A percentile compares a stretch with the other conserved stretches of the same genome.
Evolutionary conservation across 2,888 invertebrate genomes (phyloP).

Genomic region (Synergus japonicus): DNA sequence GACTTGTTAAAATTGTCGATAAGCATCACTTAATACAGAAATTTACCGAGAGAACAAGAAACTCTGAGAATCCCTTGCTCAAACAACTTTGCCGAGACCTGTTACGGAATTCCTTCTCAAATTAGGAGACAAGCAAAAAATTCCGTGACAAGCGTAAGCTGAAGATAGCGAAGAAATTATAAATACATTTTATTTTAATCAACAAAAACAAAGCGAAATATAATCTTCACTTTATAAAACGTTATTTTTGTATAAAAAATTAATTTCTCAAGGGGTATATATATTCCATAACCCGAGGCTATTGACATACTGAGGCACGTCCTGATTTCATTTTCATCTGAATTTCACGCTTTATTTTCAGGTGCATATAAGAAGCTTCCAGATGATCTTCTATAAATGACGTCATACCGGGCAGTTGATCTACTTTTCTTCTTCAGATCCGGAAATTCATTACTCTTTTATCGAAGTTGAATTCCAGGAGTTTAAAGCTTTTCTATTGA

Average conservation of each 20-base stretch:
- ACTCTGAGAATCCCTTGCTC: background rate
- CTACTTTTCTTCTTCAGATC: conserved; percentile 46
- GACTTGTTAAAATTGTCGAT: conserved; percentile 42
- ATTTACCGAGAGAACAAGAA: background rate
- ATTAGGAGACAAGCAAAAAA: background rate
- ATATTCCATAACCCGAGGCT: conserved; percentile 13
- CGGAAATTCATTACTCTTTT: conserved; percentile 45
- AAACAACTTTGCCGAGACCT: background rate
- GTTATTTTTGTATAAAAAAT: background rate
- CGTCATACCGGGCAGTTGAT: conserved; percentile 43
- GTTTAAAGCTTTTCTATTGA: background rate
- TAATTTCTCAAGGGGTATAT: background rate
- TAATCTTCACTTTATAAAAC: background rate
- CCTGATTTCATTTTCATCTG: conserved; percentile 29
- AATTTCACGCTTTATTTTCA: conserved; percentile 18
- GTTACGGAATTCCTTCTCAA: background rate
- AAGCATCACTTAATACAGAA: conserved; percentile 12
- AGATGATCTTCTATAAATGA: conserved; percentile 35
- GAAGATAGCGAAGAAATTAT: background rate
- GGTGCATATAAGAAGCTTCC: background rate
- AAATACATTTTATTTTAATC: background rate
- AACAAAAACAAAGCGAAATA: too few relatives aligned
- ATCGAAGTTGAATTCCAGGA: background rate
- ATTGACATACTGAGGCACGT: conserved; percentile 34
- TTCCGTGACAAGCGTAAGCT: background rate